These are phyloP conservation scores for Plemyria rubiginata DNA, from an alignment of 2,888 invertebrate species.

Conservation along the genomic window DNA sequence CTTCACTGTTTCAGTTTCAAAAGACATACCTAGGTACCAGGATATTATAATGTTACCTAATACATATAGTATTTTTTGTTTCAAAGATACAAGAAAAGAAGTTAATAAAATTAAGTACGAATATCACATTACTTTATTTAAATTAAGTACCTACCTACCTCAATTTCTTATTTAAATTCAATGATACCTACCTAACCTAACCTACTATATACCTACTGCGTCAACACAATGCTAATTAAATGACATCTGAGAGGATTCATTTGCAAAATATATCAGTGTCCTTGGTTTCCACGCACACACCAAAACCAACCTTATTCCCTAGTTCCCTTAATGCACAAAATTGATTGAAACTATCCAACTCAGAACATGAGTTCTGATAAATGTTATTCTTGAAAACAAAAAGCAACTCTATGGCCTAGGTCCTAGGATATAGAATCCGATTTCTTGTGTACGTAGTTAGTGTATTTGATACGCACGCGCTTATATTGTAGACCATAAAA, in stretches of 20 bases:
- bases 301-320: conserved; percentile 6
- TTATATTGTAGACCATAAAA: background rate
- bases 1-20: too few species aligned
- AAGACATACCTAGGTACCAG: too few species aligned
- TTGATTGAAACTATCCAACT: conserved; percentile 4
- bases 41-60: too few species aligned
- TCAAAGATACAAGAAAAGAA: too few species aligned
- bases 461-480: too few species aligned
- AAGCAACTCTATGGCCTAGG: conserved; percentile 6
- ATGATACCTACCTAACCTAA: too few species aligned
- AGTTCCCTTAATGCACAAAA: conserved; percentile 1
- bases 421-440: background rate
- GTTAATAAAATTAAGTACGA: too few species aligned
- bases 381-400: background rate
- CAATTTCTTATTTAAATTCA: background rate
- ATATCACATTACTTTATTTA: too few species aligned
- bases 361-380: conserved; percentile 2
- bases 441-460: conserved; percentile 4
- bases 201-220: background rate
- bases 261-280: conserved; percentile 1
- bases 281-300: conserved; percentile 1
- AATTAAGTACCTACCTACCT: too few species aligned
- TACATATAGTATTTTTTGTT: too few species aligned
- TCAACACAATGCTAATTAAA: conserved; percentile 9
- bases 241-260: conserved; percentile 5